Evolutionary conservation across 2,797 vertebrate genomes (phyloP).

Genomic region (Poeciliopsis paucimaculata): DNA sequence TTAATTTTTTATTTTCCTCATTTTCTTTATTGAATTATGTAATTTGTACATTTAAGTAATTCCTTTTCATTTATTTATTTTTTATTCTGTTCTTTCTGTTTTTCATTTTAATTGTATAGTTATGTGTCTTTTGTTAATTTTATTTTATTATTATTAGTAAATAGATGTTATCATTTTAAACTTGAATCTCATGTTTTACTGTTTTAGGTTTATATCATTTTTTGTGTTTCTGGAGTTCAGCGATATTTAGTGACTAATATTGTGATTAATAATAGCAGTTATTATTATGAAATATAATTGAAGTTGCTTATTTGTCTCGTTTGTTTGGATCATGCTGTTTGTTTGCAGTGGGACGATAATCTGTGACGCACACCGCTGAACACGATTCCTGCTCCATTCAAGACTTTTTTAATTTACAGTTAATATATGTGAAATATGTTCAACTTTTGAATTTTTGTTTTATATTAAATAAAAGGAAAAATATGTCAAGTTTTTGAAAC

Average conservation of each 20-base stretch:
- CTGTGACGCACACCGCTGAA: not conserved
- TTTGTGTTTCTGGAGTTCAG: not conserved
- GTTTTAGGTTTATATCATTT: not conserved
- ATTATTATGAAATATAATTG: not conserved
- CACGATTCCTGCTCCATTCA: not conserved
- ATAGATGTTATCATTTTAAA: not conserved
- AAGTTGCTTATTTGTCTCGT: not conserved
- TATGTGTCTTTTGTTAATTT: not conserved
- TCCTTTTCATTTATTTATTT: not conserved
- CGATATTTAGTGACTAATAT: too few relatives aligned
- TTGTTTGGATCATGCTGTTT: not conserved
- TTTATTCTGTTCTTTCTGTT: not conserved
- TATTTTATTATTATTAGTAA: not conserved
- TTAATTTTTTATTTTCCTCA: not conserved
- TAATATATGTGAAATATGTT: not conserved
- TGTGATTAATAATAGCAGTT: not conserved
- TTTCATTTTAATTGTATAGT: not conserved
- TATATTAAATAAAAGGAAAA: not conserved
- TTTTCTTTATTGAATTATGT: not conserved
- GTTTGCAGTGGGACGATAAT: not conserved
- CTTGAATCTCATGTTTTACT: not conserved
- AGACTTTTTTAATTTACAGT: not conserved
- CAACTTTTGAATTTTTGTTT: not conserved
- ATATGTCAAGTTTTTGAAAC: not conserved
- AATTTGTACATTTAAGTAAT: not conserved